A percentile compares a stretch with the other conserved stretches of the same genome.
Conservation (phyloP, 2,888 invertebrate genomes). For the Fissipunctia ypsillon region DNA sequence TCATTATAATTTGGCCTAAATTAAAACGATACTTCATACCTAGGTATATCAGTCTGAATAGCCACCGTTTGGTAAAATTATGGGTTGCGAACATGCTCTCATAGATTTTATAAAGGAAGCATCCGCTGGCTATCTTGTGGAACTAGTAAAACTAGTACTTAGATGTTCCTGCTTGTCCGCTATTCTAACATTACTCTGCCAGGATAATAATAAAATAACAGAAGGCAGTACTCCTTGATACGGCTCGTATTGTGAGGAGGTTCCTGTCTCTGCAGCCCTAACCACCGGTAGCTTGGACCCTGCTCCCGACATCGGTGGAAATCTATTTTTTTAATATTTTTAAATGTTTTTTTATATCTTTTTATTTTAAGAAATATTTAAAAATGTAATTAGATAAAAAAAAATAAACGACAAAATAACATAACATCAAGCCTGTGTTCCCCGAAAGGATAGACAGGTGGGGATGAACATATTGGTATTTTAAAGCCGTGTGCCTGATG, state of each 20-base stretch:
- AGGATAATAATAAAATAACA: conserved; percentile 4
- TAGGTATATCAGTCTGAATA: conserved; percentile 5
- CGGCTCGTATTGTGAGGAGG: no score
- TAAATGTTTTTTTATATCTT: no score
- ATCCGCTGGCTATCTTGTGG: conserved; percentile 20
- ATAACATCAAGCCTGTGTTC: background rate
- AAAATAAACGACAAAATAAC: no score
- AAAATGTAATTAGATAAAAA: no score
- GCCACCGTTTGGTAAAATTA: background rate
- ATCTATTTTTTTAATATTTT: no score
- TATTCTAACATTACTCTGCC: conserved; percentile 7
- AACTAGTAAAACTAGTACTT: conserved; percentile 41
- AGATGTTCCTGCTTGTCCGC: conserved; percentile 16
- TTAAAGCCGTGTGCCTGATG: background rate
- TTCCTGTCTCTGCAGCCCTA: no score
- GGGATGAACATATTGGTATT: background rate
- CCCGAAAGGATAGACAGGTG: background rate
- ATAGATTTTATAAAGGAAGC: conserved; percentile 20
- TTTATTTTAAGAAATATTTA: no score
- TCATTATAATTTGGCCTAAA: conserved; percentile 69
- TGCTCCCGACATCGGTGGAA: no score
- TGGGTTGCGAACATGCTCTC: conserved; percentile 13
- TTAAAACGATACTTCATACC: conserved; percentile 49
- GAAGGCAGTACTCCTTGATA: no score
- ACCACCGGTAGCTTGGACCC: no score